phyloP scores from a whole-genome alignment of 1,140 invertebrate species.

The Teleogryllus occipitalis region DNA sequence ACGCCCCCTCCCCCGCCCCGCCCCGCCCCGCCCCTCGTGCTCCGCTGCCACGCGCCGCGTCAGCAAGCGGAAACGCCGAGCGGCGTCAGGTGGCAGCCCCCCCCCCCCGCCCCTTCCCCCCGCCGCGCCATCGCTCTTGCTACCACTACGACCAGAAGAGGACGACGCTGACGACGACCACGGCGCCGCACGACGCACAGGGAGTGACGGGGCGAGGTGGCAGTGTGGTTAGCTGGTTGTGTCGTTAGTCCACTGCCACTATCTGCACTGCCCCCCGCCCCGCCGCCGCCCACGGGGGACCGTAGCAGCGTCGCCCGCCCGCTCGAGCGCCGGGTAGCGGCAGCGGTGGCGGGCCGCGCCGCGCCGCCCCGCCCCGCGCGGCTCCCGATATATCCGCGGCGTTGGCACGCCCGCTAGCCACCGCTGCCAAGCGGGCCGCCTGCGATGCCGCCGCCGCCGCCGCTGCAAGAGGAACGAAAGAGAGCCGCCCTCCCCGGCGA shows the following conservation, averaged over 20 bases:
- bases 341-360: too few species aligned
- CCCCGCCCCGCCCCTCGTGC: too few species aligned
- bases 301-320: too few species aligned
- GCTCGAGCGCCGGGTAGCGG: too few species aligned
- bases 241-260: slow-evolving; percentile 77
- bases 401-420: slow-evolving; percentile 32
- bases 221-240: slow-evolving; percentile 99
- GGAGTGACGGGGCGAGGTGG: slow-evolving; percentile 56
- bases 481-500: background rate
- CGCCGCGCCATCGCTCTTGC: background rate
- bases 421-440: background rate
- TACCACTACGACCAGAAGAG: background rate
- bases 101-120: background rate
- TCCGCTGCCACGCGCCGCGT: background rate
- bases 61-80: background rate
- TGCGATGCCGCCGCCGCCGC: too few species aligned
- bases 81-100: background rate
- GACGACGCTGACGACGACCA: background rate
- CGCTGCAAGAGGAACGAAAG: background rate
- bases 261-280: slow-evolving; percentile 63
- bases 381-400: slow-evolving; percentile 37
- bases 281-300: background rate
- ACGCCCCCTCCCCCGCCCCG: background rate
- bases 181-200: background rate
- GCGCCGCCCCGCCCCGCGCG: slow-evolving; percentile 28